Base-by-base conservation (phyloP, 2,113 vertebrate species). In the Mixornis gularis region DNA sequence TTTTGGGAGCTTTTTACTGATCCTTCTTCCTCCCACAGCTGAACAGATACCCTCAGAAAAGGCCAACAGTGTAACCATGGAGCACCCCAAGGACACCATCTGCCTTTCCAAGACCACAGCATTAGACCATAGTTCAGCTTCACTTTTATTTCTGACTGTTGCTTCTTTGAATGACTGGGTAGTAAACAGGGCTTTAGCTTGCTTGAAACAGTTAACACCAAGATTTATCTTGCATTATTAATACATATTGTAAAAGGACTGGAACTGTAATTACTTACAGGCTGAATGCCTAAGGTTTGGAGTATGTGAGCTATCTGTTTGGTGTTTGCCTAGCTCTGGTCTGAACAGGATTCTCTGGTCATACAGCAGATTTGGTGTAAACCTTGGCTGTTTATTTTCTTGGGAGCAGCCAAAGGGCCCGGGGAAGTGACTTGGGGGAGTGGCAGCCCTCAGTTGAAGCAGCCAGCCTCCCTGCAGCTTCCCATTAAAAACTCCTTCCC, bases 391-490 rank as follows among this genome's bases (percentile, higher is more conserved):
- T 62, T 59, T 38, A 13, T 22, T 56, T 44, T 32, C 55, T 34
- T 13, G 51, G 40, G 34, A 78, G 48, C 40, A 66, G 74, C 25
- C 0, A 1, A 25, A 62, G 32, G 16, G 29, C 26, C 17, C 7
- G 5, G 13, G 9, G n/a, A 85, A 79, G 19, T 1, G 2, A 38
- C 38, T 7, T 0, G 1, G 4, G 52, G 15, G 48, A 58, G 55
- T 6, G 21, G 36, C 16, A 88, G 64, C 53, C 60, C 56, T 11
- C n/a, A 62, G 55, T 25, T 69, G 65, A 71, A 62, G 30, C 41
- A 82, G 38, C 25, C 63, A 66, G 0, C 0, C 0, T 66, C 79
- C 30, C 32, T 16, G 24, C 1, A 6, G 46, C 48, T 72, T 53
- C 24, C 34, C 6, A 1, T 44, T 51, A 36, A 64, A 66, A 89